Base-by-base conservation (phyloP, 2,888 invertebrate species). In the Leistus spinibarbis region DNA sequence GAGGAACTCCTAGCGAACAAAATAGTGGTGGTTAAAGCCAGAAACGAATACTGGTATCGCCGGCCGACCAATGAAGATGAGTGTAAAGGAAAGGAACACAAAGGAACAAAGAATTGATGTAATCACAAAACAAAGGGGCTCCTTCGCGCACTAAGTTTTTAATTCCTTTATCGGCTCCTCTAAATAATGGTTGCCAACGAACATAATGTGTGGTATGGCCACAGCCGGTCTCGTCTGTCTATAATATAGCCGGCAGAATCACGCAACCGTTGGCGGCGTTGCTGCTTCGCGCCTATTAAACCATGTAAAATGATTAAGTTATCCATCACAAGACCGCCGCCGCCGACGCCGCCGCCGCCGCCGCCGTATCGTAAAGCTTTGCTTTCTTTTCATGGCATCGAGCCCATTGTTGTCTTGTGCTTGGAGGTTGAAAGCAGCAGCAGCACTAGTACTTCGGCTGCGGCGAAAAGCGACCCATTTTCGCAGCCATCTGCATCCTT, bases 81-180 rank as follows among this genome's bases (percentile, higher is more conserved):
- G n/a, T n/a, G n/a, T n/a, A n/a, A n/a, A 63, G 65, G 17, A 71
- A 73, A 67, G 65, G 67, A 57, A 67, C 67, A 67, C 73, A 73
- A 73, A 67, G 60, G 73, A 73, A 73, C 67, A 66, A 62, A 73
- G 62, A 73, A 73, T 73, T 73, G 66, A 73, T 73, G 62, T 73
- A 73, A 73, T 73, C 73, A 67, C 67, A 67, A 67, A 73, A 73
- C 73, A 73, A 73, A 67, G 27, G 67, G 27, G 67, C 64, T 73
- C 73, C 40, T 54, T 73, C 60, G 73, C 60, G 23, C 67, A 67
- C 73, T 73, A 73, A 73, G 73, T 73, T 73, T 73, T 73, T 73
- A 73, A 73, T 73, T 73, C 73, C 67, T 73, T 73, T 73, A 73
- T 73, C 73, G 66, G 73, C 65, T 73, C 73, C 54, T 71, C 65